Base-by-base conservation (phyloP, 2,113 vertebrate genomes). In the Rattus rattus region DNA sequence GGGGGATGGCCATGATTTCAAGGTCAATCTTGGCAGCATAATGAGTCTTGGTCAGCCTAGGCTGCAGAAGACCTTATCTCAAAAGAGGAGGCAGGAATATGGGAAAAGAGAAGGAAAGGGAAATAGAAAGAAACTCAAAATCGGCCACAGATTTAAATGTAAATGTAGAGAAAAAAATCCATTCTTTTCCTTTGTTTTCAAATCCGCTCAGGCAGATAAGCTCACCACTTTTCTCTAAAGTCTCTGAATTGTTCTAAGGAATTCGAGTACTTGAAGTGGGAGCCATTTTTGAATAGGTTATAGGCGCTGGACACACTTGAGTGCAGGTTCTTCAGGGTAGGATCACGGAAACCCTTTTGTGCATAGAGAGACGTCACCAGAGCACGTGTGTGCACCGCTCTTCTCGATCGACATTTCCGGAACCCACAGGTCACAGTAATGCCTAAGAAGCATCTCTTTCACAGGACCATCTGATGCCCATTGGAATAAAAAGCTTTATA, bases 331-430 rank as follows among this genome's bases (percentile, higher is more conserved):
- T 88, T 67, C 54, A 5, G 20, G 22, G 20, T 70, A 54, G 65
- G 65, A 79, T 47, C 24, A 52, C 59, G 83, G 94, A 67, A 85
- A 91, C 13, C 47, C 72, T 95, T 95, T 76, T 67, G 84, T 91
- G 75, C 63, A 77, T 11, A 69, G 2, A 70, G 16, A 56, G 16
- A 56, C 24, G 5, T 2, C 61, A 47, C 83, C 80, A 76, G 85
- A 88, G n/a, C 19, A 65, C 20, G 54, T 63, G 52, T 52, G 9
- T 11, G 72, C 43, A 47, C 16, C 67, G 75, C 14, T 86, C 3
- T 86, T 81, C 8, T 43, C 52, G 43, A 10, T 26, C 77, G 73
- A 30, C 22, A 39, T 76, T 96, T 80, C 79, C 28, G 13, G 67
- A 89, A 93, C 14, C 20, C 69, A 75, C 20, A 1, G 1, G 22